Evolutionary conservation across 2,888 invertebrate species (phyloP).

Genomic region (Allygus modestus): DNA sequence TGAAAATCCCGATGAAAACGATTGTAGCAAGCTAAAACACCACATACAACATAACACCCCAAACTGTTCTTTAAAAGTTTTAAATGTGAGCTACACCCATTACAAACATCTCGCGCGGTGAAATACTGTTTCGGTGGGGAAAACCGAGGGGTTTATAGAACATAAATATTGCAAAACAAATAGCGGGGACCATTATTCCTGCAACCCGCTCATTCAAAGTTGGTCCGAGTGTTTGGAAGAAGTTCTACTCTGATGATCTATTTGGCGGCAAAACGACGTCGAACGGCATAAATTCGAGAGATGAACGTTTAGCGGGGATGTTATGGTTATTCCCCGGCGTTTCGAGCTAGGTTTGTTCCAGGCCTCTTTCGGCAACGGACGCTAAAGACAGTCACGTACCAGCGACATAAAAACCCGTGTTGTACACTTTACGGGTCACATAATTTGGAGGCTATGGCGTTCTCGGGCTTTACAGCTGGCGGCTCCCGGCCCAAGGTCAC

Average conservation of each 20-base stretch:
- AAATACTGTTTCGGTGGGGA: constrained; percentile 15
- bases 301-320: constrained; percentile 5
- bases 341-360: background rate
- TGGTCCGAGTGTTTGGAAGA: constrained; percentile 18
- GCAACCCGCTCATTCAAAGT: constrained; percentile 52
- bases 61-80: constrained; percentile 23
- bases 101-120: background rate
- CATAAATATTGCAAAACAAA: constrained; percentile 58
- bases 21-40: background rate
- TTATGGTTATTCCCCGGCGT: constrained; percentile 6
- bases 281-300: constrained; percentile 32
- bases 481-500: background rate
- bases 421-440: constrained; percentile 38
- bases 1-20: background rate
- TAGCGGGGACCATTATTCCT: constrained; percentile 36
- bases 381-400: constrained; percentile 35
- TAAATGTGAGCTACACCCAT: background rate
- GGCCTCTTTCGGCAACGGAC: constrained; percentile 6
- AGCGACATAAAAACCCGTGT: constrained; percentile 32
- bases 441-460: constrained; percentile 39
- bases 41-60: background rate
- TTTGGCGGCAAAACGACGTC: constrained; percentile 11
- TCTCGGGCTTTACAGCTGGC: background rate
- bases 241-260: constrained; percentile 43
- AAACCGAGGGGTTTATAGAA: constrained; percentile 16